These are phyloP conservation scores for Akabosia matsudoensis DNA, from an alignment of 1,140 invertebrate species.

Conservation along the genomic window DNA sequence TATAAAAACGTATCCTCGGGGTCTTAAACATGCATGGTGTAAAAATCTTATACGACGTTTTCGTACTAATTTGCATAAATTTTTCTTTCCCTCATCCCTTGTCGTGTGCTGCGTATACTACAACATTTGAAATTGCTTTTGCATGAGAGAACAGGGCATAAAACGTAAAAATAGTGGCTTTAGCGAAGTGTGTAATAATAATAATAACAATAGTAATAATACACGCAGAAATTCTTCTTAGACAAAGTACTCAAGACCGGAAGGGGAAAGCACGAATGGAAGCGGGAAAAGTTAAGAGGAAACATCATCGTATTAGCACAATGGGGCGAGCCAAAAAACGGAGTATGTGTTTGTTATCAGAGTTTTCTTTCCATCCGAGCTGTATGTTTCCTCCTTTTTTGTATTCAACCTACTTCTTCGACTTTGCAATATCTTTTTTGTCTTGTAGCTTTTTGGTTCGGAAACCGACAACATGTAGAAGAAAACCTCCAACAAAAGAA, in stretches of 20 bases:
- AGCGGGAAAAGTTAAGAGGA: neutral
- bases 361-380: neutral
- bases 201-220: too few species aligned
- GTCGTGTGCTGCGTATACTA: neutral
- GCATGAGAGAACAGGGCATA: neutral
- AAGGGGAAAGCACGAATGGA: too few species aligned
- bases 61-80: too few species aligned
- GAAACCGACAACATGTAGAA: neutral
- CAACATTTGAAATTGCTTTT: neutral
- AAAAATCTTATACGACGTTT: too few species aligned
- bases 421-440: neutral
- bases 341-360: neutral
- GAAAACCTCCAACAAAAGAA: too few species aligned
- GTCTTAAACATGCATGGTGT: too few species aligned
- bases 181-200: neutral
- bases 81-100: too few species aligned
- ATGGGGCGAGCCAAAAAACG: constrained; percentile 1
- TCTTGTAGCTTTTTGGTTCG: neutral
- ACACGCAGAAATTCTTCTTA: neutral
- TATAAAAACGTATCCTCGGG: too few species aligned
- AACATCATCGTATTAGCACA: neutral
- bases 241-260: neutral
- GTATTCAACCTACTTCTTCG: neutral
- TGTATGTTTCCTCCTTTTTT: neutral
- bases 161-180: neutral